These are phyloP conservation scores for Brachionichthys hirsutus DNA, from an alignment of 2,113 vertebrate genomes.

Conservation along the genomic window DNA sequence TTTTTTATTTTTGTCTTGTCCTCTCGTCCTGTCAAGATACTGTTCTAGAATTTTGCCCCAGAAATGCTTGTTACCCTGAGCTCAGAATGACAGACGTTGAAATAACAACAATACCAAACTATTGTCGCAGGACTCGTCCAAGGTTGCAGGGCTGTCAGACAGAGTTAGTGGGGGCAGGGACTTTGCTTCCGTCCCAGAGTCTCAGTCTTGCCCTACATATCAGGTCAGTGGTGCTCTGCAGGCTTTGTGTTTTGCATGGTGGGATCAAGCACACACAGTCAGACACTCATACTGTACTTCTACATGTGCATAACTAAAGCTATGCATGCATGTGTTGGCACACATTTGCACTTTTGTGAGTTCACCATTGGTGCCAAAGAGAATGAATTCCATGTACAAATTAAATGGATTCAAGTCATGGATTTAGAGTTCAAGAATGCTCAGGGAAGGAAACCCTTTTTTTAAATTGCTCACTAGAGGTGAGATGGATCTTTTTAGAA, in stretches of 20 bases:
- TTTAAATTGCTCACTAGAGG: not conserved
- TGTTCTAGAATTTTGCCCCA: constrained; percentile 27
- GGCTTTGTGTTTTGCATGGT: constrained; percentile 34
- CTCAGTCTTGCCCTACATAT: constrained; percentile 60
- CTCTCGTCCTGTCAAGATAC: constrained; percentile 9
- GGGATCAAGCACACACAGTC: constrained; percentile 19
- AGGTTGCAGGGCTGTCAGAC: constrained; percentile 62
- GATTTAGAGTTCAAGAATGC: constrained; percentile 1
- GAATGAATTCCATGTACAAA: constrained; percentile 14
- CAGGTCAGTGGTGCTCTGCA: constrained; percentile 61
- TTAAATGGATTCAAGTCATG: constrained; percentile 19
- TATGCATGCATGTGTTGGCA: not conserved
- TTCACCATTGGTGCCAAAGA: not conserved
- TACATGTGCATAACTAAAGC: constrained; percentile 13
- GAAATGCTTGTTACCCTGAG: constrained; percentile 38
- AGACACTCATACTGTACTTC: constrained; percentile 6
- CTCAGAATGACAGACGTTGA: constrained; percentile 52
- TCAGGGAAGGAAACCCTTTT: constrained; percentile 6
- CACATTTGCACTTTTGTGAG: no score
- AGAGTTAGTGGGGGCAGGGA: constrained; percentile 60
- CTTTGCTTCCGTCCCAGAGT: constrained; percentile 48
- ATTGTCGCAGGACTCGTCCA: constrained; percentile 51
- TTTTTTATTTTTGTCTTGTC: no score
- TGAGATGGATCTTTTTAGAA: constrained; percentile 5
- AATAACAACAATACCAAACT: constrained; percentile 40